A percentile compares a stretch with the other conserved stretches of the same genome.
Conservation (phyloP, 2,888 invertebrate species). For the Amaurobius ferox region DNA sequence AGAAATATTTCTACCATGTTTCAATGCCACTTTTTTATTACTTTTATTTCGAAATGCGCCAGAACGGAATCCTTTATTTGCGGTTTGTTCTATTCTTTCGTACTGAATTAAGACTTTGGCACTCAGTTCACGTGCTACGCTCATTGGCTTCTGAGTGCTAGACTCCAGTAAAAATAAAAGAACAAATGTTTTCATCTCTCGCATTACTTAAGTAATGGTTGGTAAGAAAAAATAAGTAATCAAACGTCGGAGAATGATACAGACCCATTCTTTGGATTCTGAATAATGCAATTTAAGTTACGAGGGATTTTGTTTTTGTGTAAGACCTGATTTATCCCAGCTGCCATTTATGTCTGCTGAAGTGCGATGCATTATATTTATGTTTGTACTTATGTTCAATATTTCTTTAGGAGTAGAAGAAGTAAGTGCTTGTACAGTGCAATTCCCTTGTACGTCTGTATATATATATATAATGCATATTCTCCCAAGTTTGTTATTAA, state of each 20-base stretch:
- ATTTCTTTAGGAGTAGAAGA: too few species aligned
- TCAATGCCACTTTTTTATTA: too few species aligned
- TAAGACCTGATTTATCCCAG: neutral
- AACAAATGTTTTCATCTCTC: slow-evolving; percentile 55
- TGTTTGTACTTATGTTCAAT: too few species aligned
- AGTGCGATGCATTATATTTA: neutral
- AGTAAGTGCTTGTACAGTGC: too few species aligned
- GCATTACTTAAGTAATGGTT: slow-evolving; percentile 71
- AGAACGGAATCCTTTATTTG: slow-evolving; percentile 42
- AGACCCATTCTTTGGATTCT: slow-evolving; percentile 41
- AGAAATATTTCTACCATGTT: too few species aligned
- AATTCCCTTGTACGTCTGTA: too few species aligned
- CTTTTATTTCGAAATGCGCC: slow-evolving; percentile 33
- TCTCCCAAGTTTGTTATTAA: too few species aligned
- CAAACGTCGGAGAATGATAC: slow-evolving; percentile 59
- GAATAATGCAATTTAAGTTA: slow-evolving; percentile 64
- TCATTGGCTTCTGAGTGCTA: slow-evolving; percentile 40
- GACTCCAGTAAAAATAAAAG: slow-evolving; percentile 39
- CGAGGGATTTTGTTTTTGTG: neutral
- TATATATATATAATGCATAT: too few species aligned
- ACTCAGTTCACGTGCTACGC: slow-evolving; percentile 64
- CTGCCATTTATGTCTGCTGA: neutral
- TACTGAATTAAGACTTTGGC: slow-evolving; percentile 61
- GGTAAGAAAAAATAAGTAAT: slow-evolving; percentile 50
- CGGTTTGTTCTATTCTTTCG: slow-evolving; percentile 23